Conservation (phyloP, 2,888 invertebrate genomes). For the Drosophila hamatofila region DNA sequence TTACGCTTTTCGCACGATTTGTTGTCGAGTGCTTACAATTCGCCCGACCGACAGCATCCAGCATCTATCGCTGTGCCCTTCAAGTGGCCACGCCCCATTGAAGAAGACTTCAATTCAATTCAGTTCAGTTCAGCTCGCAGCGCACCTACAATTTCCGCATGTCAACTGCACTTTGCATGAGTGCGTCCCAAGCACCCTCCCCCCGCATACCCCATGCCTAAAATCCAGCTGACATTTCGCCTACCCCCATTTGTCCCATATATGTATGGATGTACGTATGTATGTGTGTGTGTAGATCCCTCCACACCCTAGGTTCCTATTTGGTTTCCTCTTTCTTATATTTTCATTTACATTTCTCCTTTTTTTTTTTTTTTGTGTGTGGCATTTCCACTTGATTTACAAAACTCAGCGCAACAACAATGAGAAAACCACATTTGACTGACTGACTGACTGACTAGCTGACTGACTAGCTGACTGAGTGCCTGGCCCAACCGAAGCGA, state of each 20-base stretch:
- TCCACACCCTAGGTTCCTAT: neutral
- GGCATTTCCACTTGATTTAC: conserved; percentile 80
- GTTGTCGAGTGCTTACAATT: conserved; percentile 45
- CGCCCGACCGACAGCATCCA: conserved; percentile 4
- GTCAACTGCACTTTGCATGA: conserved; percentile 81
- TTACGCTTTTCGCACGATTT: conserved; percentile 65
- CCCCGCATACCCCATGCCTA: neutral
- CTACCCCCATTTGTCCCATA: conserved; percentile 4
- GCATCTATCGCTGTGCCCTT: neutral
- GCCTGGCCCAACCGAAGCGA: neutral
- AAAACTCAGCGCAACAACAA: conserved; percentile 70
- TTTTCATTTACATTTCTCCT: conserved; percentile 1
- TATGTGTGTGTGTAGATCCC: neutral
- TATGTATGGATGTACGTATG: neutral
- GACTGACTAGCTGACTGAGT: neutral
- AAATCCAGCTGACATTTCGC: conserved; percentile 4
- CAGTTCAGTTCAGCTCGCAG: conserved; percentile 32
- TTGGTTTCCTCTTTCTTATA: conserved; percentile 17
- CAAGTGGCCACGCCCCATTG: conserved; percentile 64
- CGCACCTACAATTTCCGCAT: conserved; percentile 80
- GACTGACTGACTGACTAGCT: conserved; percentile 60
- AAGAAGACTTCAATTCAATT: conserved; percentile 57
- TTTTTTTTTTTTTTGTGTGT: conserved; percentile 33
- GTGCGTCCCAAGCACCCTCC: conserved; percentile 54
- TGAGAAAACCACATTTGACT: conserved; percentile 74